Conservation (phyloP, 2,797 vertebrate species). For the Furcifer pardalis region DNA sequence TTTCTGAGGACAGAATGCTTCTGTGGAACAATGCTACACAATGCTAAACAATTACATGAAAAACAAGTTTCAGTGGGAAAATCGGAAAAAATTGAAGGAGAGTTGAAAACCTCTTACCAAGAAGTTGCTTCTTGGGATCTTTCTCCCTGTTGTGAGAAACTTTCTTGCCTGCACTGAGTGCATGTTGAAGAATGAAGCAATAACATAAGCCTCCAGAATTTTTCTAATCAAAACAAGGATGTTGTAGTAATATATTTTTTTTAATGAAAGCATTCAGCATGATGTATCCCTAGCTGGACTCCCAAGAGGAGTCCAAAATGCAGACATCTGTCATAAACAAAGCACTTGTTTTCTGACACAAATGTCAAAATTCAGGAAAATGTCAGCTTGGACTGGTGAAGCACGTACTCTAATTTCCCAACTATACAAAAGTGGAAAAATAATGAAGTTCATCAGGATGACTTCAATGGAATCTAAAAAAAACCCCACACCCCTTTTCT, state of each 20-base stretch:
- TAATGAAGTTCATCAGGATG: background rate
- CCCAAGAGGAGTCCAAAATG: background rate
- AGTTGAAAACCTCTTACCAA: background rate
- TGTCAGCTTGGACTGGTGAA: background rate
- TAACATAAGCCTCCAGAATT: background rate
- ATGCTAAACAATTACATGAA: background rate
- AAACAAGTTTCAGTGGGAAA: background rate
- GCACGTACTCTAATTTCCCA: background rate
- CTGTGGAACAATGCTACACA: background rate
- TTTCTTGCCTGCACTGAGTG: background rate
- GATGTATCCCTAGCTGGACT: background rate
- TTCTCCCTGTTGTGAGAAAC: background rate
- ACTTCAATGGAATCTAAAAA: background rate
- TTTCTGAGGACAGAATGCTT: background rate
- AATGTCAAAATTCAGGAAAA: background rate
- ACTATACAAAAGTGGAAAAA: background rate
- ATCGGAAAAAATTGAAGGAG: background rate
- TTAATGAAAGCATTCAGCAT: background rate
- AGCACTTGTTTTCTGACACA: background rate
- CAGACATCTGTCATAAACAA: background rate
- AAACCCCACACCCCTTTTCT: too few species aligned
- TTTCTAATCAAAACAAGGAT: background rate
- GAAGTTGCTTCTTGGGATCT: background rate
- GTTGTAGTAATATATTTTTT: background rate
- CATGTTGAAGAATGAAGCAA: background rate